Base-by-base conservation (phyloP, 2,797 vertebrate species). In the Remorina albescens region DNA sequence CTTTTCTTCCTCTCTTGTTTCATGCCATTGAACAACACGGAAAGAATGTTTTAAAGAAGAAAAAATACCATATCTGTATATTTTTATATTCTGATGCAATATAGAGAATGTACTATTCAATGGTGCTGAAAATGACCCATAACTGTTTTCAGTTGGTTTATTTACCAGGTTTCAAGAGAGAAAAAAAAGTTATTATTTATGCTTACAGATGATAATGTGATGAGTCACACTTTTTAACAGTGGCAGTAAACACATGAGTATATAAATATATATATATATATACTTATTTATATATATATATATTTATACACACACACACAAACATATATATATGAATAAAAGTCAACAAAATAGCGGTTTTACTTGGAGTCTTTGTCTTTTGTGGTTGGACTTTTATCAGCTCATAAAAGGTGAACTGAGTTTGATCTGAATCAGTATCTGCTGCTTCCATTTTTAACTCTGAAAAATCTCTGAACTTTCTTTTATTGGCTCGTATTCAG, bases 51-150 rank as follows among this genome's bases (percentile, higher is more conserved):
- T 94, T 92, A 76, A 86, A 84, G 82, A 86, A 78, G 58, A 88
- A 77, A 69, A 72, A 86, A 91, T 84, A 91, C 79, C 86, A 90
- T 89, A 93, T 92, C 91, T 94, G 93, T 95, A 92, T 95, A 95
- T 95, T 95, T 95, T 95, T 95, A 93, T 95, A 95, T 93, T 89
- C 87, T 89, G 86, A 95, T 95, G 94, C 93, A 95, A 95, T 95
- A 94, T 91, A 89, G 92, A 95, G 94, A 95, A 95, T 95, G 94
- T 95, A 94, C 86, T 92, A 92, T 90, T 93, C 91, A 93, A 91
- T 93, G 95, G 94, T 95, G 95, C 94, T 95, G 93, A 93, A 94
- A 88, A 92, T 88, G 93, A 95, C 93, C 93, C 86, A 59, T 92
- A 92, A 93, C 94, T 95, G 94, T 94, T 92, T 93, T 94, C 91